These are phyloP conservation scores for Typhlomys cinereus DNA, from an alignment of 2,113 vertebrate species.

Conservation along the genomic window DNA sequence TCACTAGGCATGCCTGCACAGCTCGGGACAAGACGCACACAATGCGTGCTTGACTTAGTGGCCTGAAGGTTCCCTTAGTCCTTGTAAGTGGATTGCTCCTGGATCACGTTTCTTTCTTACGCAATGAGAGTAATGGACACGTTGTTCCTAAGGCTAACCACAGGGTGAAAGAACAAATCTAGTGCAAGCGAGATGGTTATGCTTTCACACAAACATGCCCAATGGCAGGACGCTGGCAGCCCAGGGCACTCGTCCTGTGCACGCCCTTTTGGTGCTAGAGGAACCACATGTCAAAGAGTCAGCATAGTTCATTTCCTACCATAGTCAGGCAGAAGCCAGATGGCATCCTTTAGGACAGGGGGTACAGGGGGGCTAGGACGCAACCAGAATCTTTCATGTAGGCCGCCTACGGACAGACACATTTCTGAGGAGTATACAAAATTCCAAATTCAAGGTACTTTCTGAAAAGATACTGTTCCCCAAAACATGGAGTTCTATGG, in stretches of 20 bases:
- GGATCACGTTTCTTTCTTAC: not conserved
- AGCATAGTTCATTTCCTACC: not conserved
- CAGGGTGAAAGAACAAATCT: not conserved
- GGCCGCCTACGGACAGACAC: not conserved
- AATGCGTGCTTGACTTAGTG: not conserved
- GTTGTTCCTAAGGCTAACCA: not conserved
- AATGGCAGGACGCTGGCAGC: no score
- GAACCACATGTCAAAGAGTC: not conserved
- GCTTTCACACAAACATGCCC: no score
- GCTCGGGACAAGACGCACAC: not conserved
- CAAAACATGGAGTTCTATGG: not conserved
- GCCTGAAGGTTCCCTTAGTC: not conserved
- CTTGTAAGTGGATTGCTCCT: constrained; percentile 7
- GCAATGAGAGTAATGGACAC: not conserved
- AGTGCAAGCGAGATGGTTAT: not conserved
- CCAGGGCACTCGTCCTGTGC: not conserved
- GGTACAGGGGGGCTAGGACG: not conserved
- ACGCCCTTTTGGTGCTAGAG: no score
- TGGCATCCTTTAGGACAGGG: not conserved
- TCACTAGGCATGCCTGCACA: not conserved
- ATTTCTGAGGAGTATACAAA: not conserved
- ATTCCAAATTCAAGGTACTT: not conserved
- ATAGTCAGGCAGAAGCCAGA: not conserved
- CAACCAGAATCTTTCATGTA: not conserved
- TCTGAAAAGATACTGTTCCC: not conserved